A percentile compares a stretch with the other conserved stretches of the same genome.
Evolutionary conservation across 2,113 vertebrate genomes (phyloP).

Genomic region (Corythornis vintsioides): DNA sequence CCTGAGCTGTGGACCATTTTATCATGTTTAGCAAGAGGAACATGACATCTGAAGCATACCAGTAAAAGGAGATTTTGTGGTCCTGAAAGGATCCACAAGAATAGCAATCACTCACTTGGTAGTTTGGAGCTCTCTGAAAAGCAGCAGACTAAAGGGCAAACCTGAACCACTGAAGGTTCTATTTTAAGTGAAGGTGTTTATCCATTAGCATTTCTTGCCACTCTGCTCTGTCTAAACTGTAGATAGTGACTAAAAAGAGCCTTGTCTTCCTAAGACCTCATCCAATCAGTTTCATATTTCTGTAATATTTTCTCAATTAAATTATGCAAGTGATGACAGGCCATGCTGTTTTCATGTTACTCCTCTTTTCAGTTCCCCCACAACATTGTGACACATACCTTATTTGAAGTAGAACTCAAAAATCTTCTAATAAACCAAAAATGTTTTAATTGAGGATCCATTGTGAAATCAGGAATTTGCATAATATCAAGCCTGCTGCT

Average conservation of each 20-base stretch:
- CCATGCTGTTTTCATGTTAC: neutral
- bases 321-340: constrained; percentile 4
- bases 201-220: neutral
- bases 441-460: neutral
- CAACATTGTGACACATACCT: neutral
- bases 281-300: neutral
- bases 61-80: neutral
- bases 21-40: neutral
- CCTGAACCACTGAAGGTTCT: neutral
- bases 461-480: neutral
- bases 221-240: neutral
- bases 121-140: neutral
- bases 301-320: constrained; percentile 5
- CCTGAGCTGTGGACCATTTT: neutral
- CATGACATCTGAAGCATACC: neutral
- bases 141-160: neutral
- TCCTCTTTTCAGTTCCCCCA: neutral
- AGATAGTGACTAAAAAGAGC: neutral
- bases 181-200: neutral
- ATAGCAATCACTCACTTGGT: neutral
- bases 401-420: neutral
- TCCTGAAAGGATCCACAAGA: neutral
- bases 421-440: neutral
- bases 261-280: neutral
- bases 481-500: neutral